These are phyloP conservation scores for Phengaris alcon DNA, from an alignment of 2,888 invertebrate genomes.

Conservation along the genomic window DNA sequence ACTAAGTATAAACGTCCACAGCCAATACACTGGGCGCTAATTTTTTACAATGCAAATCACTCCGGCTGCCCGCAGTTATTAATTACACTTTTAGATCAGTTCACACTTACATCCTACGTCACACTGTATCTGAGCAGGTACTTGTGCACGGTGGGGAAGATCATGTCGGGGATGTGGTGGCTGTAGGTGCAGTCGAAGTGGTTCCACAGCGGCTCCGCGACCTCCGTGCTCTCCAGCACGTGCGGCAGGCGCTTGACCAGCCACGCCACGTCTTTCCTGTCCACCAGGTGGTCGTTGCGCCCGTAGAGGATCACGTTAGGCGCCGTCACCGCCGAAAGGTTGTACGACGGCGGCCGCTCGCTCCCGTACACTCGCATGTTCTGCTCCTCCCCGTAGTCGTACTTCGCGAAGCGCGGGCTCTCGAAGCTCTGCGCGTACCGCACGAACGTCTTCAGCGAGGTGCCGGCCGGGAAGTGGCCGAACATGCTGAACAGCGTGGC, in stretches of 20 bases:
- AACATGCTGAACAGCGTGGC: conserved; percentile 49
- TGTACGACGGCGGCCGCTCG: conserved; percentile 52
- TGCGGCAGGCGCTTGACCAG: conserved; percentile 76
- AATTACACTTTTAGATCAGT: neutral
- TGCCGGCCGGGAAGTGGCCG: conserved; percentile 58
- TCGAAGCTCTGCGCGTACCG: conserved; percentile 57
- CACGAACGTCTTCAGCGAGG: conserved; percentile 54
- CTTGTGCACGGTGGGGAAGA: conserved; percentile 46
- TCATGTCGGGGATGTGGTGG: conserved; percentile 43
- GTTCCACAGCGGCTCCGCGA: conserved; percentile 66
- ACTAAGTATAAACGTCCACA: neutral
- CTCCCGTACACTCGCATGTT: conserved; percentile 54
- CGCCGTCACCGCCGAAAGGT: conserved; percentile 49
- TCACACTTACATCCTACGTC: neutral
- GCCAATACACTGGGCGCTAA: neutral
- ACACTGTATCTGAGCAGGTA: conserved; percentile 42
- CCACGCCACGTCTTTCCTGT: conserved; percentile 77
- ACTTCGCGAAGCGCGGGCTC: conserved; percentile 52
- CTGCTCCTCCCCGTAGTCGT: conserved; percentile 51
- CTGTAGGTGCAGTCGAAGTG: conserved; percentile 54
- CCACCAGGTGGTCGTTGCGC: conserved; percentile 77
- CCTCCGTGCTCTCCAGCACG: conserved; percentile 74
- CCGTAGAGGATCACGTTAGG: conserved; percentile 59
- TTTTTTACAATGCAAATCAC: neutral
- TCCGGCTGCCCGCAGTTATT: neutral